These are phyloP conservation scores for Oncorhynchus nerka DNA, from an alignment of 2,113 vertebrate genomes.

Conservation along the genomic window DNA sequence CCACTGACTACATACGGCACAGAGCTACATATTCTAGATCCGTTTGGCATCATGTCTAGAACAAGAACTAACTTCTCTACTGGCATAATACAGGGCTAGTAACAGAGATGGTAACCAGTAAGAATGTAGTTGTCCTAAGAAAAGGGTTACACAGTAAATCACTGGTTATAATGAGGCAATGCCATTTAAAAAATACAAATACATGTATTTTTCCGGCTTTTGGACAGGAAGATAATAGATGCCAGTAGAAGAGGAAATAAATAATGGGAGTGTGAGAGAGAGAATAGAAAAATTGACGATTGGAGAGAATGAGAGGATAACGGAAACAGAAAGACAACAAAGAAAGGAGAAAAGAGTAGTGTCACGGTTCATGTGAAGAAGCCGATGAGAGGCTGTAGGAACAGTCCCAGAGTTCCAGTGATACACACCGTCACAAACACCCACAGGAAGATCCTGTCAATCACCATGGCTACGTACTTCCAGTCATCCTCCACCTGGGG, in stretches of 20 bases:
- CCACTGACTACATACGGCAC: background rate
- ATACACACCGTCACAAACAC: constrained; percentile 87
- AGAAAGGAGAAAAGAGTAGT: constrained; percentile 12
- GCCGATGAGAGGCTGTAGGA: constrained; percentile 81
- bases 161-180: no score
- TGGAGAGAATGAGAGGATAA: background rate
- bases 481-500: constrained; percentile 87
- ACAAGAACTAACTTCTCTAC: no score
- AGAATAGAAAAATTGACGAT: background rate
- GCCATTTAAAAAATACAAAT: no score
- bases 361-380: constrained; percentile 58
- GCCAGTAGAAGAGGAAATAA: background rate
- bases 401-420: constrained; percentile 87
- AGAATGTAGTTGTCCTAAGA: no score
- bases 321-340: background rate
- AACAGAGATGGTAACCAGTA: no score
- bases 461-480: constrained; percentile 94
- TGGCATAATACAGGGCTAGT: no score
- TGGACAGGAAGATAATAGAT: background rate
- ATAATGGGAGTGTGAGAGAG: background rate
- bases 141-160: no score
- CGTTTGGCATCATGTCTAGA: no score
- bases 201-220: no score
- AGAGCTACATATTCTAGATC: no score
- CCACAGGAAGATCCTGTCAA: constrained; percentile 95